Evolutionary conservation across 2,888 invertebrate species (phyloP).

Genomic region (Notodonta ziczac): DNA sequence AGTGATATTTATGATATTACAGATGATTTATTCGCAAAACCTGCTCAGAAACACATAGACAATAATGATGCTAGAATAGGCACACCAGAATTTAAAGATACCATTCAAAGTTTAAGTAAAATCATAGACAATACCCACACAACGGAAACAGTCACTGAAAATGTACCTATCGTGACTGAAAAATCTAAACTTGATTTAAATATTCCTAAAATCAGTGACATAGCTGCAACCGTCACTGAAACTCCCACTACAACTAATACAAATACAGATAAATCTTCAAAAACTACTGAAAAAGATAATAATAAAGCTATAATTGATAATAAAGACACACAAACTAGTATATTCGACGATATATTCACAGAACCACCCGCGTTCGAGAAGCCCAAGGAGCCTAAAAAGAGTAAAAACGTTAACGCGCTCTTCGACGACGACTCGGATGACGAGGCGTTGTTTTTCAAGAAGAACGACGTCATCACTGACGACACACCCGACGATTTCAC

Average conservation of each 20-base stretch:
- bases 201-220: not conserved
- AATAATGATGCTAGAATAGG: not conserved
- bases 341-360: slow-evolving; percentile 41
- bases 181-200: not conserved
- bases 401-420: slow-evolving; percentile 74
- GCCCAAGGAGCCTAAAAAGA: slow-evolving; percentile 69
- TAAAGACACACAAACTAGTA: slow-evolving; percentile 25
- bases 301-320: slow-evolving; percentile 1
- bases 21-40: slow-evolving; percentile 23
- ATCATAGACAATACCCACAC: not conserved
- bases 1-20: slow-evolving; percentile 27
- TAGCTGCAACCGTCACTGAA: slow-evolving; percentile 13
- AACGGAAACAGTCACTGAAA: not conserved
- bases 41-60: slow-evolving; percentile 10
- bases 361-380: slow-evolving; percentile 74
- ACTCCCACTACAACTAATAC: not conserved
- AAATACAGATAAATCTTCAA: slow-evolving; percentile 7
- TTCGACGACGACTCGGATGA: slow-evolving; percentile 80
- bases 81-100: not conserved
- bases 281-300: slow-evolving; percentile 14
- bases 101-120: not conserved
- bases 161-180: not conserved
- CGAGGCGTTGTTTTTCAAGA: slow-evolving; percentile 73
- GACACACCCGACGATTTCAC: slow-evolving; percentile 59
- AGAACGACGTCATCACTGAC: slow-evolving; percentile 61